Evolutionary conservation across 2,797 vertebrate genomes (phyloP).

Genomic region (Spinus pinus): DNA sequence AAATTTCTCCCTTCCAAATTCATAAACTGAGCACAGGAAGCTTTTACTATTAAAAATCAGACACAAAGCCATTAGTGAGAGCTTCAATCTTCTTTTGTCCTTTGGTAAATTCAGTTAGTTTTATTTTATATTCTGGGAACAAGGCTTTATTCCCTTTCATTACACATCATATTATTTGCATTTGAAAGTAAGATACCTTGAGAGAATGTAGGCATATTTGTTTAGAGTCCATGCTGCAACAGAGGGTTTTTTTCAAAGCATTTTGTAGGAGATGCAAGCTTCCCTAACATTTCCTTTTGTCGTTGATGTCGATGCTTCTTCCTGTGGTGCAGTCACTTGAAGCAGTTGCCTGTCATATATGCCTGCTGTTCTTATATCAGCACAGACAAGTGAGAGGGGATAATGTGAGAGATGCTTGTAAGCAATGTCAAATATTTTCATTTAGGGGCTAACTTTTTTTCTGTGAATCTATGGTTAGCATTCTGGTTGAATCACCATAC

Average conservation of each 20-base stretch:
- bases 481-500: neutral
- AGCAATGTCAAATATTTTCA: neutral
- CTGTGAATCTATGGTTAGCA: neutral
- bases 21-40: neutral
- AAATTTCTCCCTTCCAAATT: neutral
- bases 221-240: neutral
- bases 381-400: neutral
- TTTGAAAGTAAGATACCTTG: neutral
- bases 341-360: neutral
- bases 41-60: conserved; percentile 32
- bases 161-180: neutral
- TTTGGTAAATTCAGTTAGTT: neutral
- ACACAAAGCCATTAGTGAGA: neutral
- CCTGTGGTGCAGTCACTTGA: neutral
- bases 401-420: neutral
- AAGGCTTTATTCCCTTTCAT: neutral
- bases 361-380: neutral
- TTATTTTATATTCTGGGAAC: neutral
- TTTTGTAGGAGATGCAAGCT: neutral
- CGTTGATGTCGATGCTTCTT: neutral
- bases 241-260: neutral
- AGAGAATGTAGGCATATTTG: neutral
- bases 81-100: neutral
- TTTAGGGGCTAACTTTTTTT: neutral
- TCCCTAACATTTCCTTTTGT: neutral